Percentiles rank a stretch among this genome's conserved stretches.
phyloP scores from a whole-genome alignment of 2,113 vertebrate genomes.

The Malurus elegans region DNA sequence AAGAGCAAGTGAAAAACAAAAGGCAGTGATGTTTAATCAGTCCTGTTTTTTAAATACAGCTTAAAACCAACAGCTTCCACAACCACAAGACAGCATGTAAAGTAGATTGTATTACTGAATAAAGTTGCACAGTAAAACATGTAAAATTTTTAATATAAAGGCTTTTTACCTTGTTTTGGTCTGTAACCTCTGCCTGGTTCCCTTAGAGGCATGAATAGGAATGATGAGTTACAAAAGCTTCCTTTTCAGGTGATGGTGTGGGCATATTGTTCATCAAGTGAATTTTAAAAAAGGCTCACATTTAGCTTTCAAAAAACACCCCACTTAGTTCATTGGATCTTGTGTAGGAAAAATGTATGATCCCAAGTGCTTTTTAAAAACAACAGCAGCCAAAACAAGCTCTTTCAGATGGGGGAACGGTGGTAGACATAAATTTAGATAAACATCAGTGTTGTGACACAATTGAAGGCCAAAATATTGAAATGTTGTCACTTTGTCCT shows the following conservation, averaged over 20 bases:
- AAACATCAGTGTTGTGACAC: slow-evolving; percentile 50
- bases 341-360: neutral
- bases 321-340: neutral
- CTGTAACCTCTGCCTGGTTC: neutral
- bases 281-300: neutral
- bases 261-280: neutral
- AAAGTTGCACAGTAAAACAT: neutral
- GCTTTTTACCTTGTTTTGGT: neutral
- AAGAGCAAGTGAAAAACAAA: slow-evolving; percentile 1
- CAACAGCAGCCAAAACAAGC: neutral
- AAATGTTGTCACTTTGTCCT: slow-evolving; percentile 51
- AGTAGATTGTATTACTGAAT: neutral
- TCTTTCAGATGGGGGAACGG: slow-evolving; percentile 33
- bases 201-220: neutral
- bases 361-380: slow-evolving; percentile 14
- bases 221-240: neutral
- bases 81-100: neutral
- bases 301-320: neutral
- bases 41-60: neutral
- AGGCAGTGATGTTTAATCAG: neutral
- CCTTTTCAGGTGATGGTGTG: neutral
- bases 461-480: slow-evolving; percentile 39
- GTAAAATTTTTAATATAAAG: neutral
- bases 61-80: neutral
- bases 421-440: slow-evolving; percentile 39